phyloP scores from a whole-genome alignment of 2,797 vertebrate genomes.

The Argentina silus region DNA sequence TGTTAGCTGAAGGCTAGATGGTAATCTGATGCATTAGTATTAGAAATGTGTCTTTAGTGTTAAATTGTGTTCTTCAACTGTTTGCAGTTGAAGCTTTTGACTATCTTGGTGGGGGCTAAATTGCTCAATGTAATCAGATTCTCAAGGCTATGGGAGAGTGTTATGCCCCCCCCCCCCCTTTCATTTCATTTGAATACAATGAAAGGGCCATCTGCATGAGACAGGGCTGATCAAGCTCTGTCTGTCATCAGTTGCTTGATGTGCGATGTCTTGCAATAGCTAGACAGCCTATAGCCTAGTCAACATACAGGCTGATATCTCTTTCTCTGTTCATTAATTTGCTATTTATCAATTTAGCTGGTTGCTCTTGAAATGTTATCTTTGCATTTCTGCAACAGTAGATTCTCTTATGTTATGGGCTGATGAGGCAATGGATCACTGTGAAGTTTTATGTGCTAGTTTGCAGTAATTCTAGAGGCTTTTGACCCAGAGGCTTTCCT shows the following conservation, averaged over 20 bases:
- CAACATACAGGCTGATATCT: no score
- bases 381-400: background rate
- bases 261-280: background rate
- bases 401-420: background rate
- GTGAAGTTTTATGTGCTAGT: background rate
- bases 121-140: background rate
- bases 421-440: background rate
- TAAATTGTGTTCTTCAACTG: no score
- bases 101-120: no score
- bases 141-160: background rate
- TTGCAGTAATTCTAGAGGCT: background rate
- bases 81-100: no score
- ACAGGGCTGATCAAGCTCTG: background rate
- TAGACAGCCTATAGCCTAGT: background rate
- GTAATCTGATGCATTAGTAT: no score
- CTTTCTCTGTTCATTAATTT: background rate
- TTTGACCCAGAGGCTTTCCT: background rate
- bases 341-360: background rate
- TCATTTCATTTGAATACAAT: conserved; percentile 6
- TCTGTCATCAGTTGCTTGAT: background rate
- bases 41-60: no score
- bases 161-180: background rate
- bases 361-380: background rate
- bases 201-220: background rate
- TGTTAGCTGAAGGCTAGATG: no score